Conservation (phyloP, 2,113 vertebrate species). For the Stomatorhinus ivindoensis region DNA sequence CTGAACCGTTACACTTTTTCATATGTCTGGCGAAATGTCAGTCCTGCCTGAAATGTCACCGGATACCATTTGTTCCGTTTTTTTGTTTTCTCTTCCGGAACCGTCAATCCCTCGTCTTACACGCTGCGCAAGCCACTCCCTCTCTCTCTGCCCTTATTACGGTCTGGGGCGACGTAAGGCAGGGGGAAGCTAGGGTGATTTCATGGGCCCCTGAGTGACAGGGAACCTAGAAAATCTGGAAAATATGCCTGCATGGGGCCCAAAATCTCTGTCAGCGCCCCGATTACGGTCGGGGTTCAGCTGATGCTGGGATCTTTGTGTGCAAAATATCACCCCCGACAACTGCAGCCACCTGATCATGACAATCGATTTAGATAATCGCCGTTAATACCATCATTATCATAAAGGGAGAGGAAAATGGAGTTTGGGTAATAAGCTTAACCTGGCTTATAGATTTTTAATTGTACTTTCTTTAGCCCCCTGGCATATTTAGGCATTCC, state of each 20-base stretch:
- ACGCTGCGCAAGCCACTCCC: not conserved
- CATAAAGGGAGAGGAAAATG: conserved; percentile 44
- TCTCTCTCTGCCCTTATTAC: not conserved
- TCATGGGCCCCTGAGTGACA: no score
- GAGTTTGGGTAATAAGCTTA: conserved; percentile 58
- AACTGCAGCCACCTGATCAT: conserved; percentile 37
- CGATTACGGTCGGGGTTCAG: not conserved
- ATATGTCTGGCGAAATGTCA: conserved; percentile 42
- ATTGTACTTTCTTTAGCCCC: conserved; percentile 55
- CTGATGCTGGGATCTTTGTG: not conserved
- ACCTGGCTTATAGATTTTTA: conserved; percentile 55
- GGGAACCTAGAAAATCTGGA: no score
- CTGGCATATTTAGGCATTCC: conserved; percentile 58
- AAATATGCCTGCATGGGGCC: no score
- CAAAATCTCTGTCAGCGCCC: no score
- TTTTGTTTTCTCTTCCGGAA: conserved; percentile 25
- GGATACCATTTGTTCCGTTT: conserved; percentile 36
- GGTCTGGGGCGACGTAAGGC: no score
- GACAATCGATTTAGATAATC: conserved; percentile 61
- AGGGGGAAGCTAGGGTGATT: no score
- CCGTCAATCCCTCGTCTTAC: not conserved
- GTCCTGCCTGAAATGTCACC: conserved; percentile 39
- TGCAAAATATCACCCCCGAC: not conserved
- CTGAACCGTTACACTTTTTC: conserved; percentile 33
- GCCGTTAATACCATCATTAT: conserved; percentile 53